These are phyloP conservation scores for Tupaia chinensis DNA, from an alignment of 2,113 vertebrate species.

Conservation along the genomic window DNA sequence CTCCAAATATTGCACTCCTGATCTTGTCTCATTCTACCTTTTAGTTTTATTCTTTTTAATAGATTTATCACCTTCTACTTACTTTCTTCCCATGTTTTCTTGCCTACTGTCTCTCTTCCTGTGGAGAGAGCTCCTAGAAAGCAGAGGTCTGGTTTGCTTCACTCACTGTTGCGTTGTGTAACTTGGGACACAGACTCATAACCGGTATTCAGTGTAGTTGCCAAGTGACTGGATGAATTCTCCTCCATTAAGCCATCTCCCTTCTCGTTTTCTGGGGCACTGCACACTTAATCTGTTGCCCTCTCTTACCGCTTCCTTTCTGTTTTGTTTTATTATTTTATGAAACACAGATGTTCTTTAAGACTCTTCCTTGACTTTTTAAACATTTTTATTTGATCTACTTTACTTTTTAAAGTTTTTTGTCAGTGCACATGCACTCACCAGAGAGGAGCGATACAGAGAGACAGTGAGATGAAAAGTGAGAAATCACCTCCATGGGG, in stretches of 20 bases:
- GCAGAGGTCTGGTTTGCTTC: no score
- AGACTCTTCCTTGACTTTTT: not conserved
- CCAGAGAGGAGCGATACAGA: no score
- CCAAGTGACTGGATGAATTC: not conserved
- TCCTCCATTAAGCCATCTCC: not conserved
- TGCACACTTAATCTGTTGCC: no score
- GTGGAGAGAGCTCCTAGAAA: not conserved
- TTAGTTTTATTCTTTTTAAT: not conserved
- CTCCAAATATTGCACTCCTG: no score
- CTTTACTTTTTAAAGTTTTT: no score
- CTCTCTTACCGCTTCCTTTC: not conserved
- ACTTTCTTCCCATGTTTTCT: no score
- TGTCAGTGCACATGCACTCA: no score
- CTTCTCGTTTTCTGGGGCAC: not conserved
- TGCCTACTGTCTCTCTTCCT: rapidly evolving
- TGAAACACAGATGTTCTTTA: not conserved
- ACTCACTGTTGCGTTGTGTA: not conserved
- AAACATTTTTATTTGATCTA: no score
- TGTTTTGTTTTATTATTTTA: not conserved
- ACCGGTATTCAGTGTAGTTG: rapidly evolving
- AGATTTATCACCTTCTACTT: no score
- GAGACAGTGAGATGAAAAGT: no score
- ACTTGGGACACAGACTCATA: not conserved
- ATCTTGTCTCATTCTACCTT: not conserved
- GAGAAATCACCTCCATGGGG: no score